phyloP scores from a whole-genome alignment of 1,140 invertebrate species.

The Carcinoscorpius rotundicauda region DNA sequence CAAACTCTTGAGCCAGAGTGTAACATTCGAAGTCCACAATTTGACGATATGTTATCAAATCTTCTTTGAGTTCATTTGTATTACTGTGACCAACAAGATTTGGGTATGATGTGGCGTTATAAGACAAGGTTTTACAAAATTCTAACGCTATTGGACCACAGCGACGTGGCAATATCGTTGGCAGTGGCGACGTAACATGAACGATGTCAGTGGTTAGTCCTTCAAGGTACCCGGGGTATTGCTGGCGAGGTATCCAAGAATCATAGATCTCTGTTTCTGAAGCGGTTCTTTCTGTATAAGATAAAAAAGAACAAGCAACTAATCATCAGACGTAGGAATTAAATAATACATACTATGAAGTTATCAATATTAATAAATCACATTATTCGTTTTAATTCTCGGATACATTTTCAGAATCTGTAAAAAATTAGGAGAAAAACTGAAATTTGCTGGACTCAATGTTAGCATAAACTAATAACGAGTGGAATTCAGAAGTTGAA shows the following conservation, averaged over 20 bases:
- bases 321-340: no score
- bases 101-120: conserved; percentile 70
- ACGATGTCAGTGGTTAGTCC: conserved; percentile 39
- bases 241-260: conserved; percentile 19
- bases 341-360: no score
- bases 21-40: conserved; percentile 78
- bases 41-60: conserved; percentile 66
- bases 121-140: conserved; percentile 52
- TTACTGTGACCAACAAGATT: conserved; percentile 55
- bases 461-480: no score
- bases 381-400: no score
- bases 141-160: conserved; percentile 50
- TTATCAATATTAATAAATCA: no score
- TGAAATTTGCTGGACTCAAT: no score
- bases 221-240: conserved; percentile 24
- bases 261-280: conserved; percentile 13
- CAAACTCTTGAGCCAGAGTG: conserved; percentile 65
- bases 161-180: conserved; percentile 37
- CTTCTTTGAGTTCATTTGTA: conserved; percentile 51
- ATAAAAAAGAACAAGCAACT: no score
- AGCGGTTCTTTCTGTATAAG: conserved; percentile 14
- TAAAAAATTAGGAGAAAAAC: no score
- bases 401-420: no score
- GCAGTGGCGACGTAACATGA: conserved; percentile 26
- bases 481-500: no score